A percentile compares a stretch with the other conserved stretches of the same genome.
phyloP scores from a whole-genome alignment of 1,140 invertebrate species.

The Ctenoplectra terminalis region DNA sequence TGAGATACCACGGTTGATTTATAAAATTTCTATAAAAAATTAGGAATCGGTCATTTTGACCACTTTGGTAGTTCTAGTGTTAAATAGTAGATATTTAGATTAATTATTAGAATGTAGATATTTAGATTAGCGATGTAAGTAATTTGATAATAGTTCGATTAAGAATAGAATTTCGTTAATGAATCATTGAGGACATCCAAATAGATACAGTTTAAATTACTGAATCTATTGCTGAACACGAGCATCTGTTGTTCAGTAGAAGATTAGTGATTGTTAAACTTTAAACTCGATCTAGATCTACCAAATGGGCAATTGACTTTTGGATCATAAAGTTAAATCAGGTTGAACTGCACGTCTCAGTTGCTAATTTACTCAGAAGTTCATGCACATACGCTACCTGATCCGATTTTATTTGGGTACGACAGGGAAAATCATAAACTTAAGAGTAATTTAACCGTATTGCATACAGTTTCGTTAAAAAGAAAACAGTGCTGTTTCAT shows the following conservation, averaged over 20 bases:
- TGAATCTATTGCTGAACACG: neutral
- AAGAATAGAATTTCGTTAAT: no score
- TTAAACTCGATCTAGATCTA: constrained; percentile 26
- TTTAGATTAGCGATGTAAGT: no score
- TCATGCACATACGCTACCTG: neutral
- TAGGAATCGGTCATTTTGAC: no score
- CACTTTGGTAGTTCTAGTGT: no score
- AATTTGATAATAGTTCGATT: neutral
- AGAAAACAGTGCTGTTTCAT: no score
- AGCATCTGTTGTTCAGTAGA: neutral
- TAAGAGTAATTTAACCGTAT: neutral
- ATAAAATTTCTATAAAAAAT: no score
- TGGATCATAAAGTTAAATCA: constrained; percentile 29
- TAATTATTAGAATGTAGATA: no score
- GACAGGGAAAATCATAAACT: neutral
- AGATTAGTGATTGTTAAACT: constrained; percentile 36
- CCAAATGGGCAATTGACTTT: constrained; percentile 31
- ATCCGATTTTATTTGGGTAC: neutral
- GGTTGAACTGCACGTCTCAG: constrained; percentile 11
- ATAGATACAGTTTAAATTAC: neutral
- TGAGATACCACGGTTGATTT: no score
- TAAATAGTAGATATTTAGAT: no score
- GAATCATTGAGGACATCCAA: neutral
- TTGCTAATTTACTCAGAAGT: constrained; percentile 30
- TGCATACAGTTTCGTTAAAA: neutral